Evolutionary conservation across 2,797 vertebrate genomes (phyloP), one percentile per base, ranked within the genome.

Genomic region (Megaceryle alcyon): DNA sequence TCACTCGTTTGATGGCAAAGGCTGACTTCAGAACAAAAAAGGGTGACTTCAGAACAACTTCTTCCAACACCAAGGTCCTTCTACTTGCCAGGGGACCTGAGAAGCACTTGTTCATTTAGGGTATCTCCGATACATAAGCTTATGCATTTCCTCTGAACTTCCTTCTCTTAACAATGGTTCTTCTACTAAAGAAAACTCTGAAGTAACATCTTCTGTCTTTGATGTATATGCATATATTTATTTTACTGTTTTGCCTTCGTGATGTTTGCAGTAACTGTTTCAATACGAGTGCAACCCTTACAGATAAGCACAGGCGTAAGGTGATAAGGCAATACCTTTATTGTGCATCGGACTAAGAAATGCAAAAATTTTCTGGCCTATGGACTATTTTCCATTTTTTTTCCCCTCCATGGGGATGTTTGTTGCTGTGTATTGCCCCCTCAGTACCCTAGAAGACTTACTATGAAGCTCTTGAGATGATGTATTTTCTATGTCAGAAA

Each of bases 381-480:
- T 25, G 64, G 3, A 26, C 7, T 37, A 56, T 71, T 71, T 53
- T 14, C 8, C 14, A 37, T 39, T 22, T 53, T 61, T 68, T 56
- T 25, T 1, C 18, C 35, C 12, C 26, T 46, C 7, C 0, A 1
- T 48, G 25, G 18, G 26, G 26, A 22, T 68, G 5, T 63, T 54
- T 78, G 18, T 77, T 81, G 21, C 28, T 81, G 4, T 48, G 5
- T 54, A 25, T 87, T 89, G 8, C 3, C 21, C 15, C 4, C 15
- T 73, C n/a, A 79, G 13, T 60, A 49, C 3, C 7, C 7, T 21
- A 31, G 44, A 57, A 69, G 17, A 7, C 25, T 79, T 49, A 12
- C 35, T 49, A 22, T 1, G 3, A 82, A 85, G 19, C 7, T 87
- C 6, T 63, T 1, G 0, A 39, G 37, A n/a, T 61, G 46, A 60